A percentile compares a stretch with the other conserved stretches of the same genome.
Evolutionary conservation across 1,140 invertebrate species (phyloP).

Genomic region (Drosophila trapezifrons): DNA sequence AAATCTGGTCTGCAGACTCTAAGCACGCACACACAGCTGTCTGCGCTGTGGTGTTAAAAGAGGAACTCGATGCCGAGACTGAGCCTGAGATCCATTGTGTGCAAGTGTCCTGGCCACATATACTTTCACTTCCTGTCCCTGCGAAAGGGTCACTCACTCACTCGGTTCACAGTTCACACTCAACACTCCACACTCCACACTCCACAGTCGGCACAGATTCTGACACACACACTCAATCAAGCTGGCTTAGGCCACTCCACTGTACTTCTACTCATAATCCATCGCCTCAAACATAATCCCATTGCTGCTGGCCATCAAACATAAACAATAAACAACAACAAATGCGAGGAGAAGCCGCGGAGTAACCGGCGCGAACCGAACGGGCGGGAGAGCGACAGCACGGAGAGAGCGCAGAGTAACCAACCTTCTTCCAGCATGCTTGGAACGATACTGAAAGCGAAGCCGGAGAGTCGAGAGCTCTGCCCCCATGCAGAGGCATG

Average conservation of each 20-base stretch:
- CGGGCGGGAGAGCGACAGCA: conserved; percentile 4
- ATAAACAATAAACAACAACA: conserved; percentile 40
- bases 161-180: conserved; percentile 3
- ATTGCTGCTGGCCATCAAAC: conserved; percentile 47
- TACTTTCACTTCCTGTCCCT: conserved; percentile 12
- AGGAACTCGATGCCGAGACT: conserved; percentile 18
- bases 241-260: conserved; percentile 2
- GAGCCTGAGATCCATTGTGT: conserved; percentile 25
- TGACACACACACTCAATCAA: conserved; percentile 2
- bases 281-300: conserved; percentile 41
- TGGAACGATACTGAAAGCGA: conserved; percentile 73
- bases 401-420: conserved; percentile 48
- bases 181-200: conserved; percentile 7
- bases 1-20: conserved; percentile 73
- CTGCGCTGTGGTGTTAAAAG: conserved; percentile 25
- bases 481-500: conserved; percentile 54
- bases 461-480: conserved; percentile 56
- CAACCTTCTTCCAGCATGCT: conserved; percentile 84
- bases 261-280: conserved; percentile 23
- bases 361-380: conserved; percentile 58
- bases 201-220: conserved; percentile 19
- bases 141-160: conserved; percentile 23
- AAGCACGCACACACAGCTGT: conserved; percentile 39
- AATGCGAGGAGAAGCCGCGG: background rate
- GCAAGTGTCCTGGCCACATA: conserved; percentile 26